Conservation (phyloP, 2,113 vertebrate species). For the Saguinus imperator region DNA sequence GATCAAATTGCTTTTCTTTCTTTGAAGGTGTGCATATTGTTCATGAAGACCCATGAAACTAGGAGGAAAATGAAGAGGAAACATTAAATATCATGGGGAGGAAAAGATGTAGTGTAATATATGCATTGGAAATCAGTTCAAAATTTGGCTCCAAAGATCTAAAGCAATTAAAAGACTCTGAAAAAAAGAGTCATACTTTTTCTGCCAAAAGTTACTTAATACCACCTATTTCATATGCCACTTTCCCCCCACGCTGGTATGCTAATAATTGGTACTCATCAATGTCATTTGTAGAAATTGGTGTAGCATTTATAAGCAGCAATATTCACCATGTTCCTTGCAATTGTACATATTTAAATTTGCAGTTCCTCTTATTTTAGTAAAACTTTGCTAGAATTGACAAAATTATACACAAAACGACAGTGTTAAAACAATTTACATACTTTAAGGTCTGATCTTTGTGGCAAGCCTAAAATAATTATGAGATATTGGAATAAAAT, state of each 20-base stretch:
- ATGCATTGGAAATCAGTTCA: conserved; percentile 36
- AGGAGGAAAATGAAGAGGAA: neutral
- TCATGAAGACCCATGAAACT: neutral
- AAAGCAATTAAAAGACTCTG: conserved; percentile 9
- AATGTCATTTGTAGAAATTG: neutral
- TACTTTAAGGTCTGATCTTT: neutral
- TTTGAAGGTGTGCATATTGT: conserved; percentile 21
- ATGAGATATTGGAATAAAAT: neutral
- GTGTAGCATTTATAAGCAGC: neutral
- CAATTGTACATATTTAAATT: neutral
- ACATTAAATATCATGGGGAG: neutral
- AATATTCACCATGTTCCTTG: neutral
- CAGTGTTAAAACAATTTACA: neutral
- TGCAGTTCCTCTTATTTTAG: neutral
- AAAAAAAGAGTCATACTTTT: neutral
- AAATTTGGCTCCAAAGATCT: neutral
- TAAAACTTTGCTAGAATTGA: neutral
- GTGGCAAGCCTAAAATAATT: neutral
- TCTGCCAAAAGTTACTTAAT: neutral
- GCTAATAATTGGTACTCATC: conserved; percentile 19
- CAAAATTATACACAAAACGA: neutral
- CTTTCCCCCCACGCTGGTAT: neutral
- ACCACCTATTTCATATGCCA: neutral
- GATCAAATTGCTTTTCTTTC: conserved; percentile 47
- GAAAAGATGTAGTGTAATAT: neutral